phyloP scores from a whole-genome alignment of 2,113 vertebrate species.

The Calidris pugnax region DNA sequence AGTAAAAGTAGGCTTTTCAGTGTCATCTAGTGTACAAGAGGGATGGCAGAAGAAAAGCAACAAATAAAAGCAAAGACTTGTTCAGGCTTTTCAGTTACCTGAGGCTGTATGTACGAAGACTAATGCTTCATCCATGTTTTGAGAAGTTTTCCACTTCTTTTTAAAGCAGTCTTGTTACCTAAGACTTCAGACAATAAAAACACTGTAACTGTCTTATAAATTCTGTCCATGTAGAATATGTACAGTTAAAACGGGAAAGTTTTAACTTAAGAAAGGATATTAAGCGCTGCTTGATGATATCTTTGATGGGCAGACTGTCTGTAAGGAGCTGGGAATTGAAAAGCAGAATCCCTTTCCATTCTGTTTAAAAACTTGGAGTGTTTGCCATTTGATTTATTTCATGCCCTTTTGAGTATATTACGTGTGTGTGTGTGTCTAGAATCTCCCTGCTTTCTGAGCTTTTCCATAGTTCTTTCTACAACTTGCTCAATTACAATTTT shows the following conservation, averaged over 20 bases:
- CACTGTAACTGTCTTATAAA: fast-evolving
- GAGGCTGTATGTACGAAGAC: background rate
- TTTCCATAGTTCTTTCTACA: background rate
- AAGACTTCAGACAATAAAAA: background rate
- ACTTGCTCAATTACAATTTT: background rate
- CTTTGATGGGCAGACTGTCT: background rate
- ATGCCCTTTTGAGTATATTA: background rate
- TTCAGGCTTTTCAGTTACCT: background rate
- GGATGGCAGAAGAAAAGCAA: background rate
- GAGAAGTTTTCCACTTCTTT: background rate
- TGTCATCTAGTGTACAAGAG: background rate
- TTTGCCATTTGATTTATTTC: background rate
- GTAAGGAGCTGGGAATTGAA: background rate
- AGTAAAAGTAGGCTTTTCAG: background rate
- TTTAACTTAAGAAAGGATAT: background rate
- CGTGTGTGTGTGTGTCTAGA: background rate
- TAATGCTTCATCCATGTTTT: background rate
- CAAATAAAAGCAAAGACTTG: background rate
- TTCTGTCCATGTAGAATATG: background rate
- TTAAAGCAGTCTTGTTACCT: background rate
- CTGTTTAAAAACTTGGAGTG: background rate
- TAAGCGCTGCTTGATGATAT: background rate
- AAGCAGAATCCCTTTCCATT: background rate
- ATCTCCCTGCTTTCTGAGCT: background rate
- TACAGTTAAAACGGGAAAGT: background rate